Evolutionary conservation across 2,797 vertebrate species (phyloP).

Genomic region (Micromesistius poutassou): DNA sequence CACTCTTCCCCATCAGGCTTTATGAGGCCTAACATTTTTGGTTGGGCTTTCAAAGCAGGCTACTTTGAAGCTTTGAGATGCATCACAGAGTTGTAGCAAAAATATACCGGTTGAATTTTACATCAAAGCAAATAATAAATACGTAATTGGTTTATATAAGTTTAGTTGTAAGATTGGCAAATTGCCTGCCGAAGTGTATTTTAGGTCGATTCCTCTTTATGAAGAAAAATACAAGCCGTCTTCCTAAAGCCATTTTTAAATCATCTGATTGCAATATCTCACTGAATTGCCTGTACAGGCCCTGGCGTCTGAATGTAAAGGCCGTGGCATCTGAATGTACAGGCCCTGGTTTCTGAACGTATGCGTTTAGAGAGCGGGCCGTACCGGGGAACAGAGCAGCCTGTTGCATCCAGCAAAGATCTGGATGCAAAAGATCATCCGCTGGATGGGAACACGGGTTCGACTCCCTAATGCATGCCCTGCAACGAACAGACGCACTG

Average conservation of each 20-base stretch:
- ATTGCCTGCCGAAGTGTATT: not conserved
- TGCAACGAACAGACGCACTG: conserved; percentile 7
- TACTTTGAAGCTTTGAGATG: conserved; percentile 39
- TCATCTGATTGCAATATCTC: not conserved
- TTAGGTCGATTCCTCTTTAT: not conserved
- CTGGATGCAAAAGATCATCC: conserved; percentile 18
- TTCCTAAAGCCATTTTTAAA: not conserved
- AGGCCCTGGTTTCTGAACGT: not conserved
- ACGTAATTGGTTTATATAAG: not conserved
- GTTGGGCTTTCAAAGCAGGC: conserved; percentile 60
- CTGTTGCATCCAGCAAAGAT: conserved; percentile 35
- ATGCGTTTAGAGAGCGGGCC: not conserved
- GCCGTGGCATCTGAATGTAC: not conserved
- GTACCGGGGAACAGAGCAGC: not conserved
- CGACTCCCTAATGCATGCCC: not conserved
- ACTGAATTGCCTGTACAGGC: not conserved
- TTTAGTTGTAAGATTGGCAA: not conserved
- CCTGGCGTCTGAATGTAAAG: not conserved
- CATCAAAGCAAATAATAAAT: not conserved
- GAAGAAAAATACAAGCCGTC: not conserved
- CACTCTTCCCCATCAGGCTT: conserved; percentile 48
- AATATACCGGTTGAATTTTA: not conserved
- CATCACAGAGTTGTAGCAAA: conserved; percentile 18
- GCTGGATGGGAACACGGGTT: not conserved
- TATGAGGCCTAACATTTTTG: conserved; percentile 72